Base-by-base conservation (phyloP, 2,888 invertebrate species). In the Belgica antarctica region DNA sequence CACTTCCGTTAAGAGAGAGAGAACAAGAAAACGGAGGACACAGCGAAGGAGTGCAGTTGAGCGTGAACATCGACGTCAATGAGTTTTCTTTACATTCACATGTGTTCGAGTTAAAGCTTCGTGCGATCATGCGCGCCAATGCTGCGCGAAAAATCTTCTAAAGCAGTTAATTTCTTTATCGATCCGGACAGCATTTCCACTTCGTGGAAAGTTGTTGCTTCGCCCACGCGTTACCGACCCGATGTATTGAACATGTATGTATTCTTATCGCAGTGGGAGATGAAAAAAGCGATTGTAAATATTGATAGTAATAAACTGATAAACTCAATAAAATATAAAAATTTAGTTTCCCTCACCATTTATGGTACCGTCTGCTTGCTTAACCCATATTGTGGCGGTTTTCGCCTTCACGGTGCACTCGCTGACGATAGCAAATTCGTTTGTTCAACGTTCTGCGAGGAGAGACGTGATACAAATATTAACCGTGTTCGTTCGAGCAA, bases 11-110 rank as follows among this genome's bases (percentile, higher is more conserved):
- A 41, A 12, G n/a, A 10, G 41, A 41, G 15, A 15, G 10, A 41
- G 10, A n/a, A 41, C 17, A 52, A 52, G n/a, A n/a, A n/a, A n/a
- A n/a, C n/a, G n/a, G n/a, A n/a, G n/a, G n/a, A n/a, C n/a, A n/a
- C n/a, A n/a, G n/a, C n/a, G n/a, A n/a, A n/a, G n/a, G n/a, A 52
- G 19, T 52, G 52, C 52, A 52, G 19, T 19, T 52, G 19, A 52
- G 52, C 52, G 52, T 52, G 52, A 19, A 8, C 52, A 22, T 22
- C 52, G 52, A 52, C 52, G 52, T 52, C 52, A 52, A 52, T 52
- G 52, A 52, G 22, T 10, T 41, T 41, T 3, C 10, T 2, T 10
- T 41, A n/a, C 10, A 2, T 15, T 41, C 22, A n/a, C 52, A n/a
- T 52, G 46, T 52, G 22, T 17, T 52, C 2, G 41, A 41, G 41